Percentiles rank a stretch among this genome's conserved stretches.
Evolutionary conservation across 2,797 vertebrate species (phyloP).

Genomic region (Bradypodion pumilum): DNA sequence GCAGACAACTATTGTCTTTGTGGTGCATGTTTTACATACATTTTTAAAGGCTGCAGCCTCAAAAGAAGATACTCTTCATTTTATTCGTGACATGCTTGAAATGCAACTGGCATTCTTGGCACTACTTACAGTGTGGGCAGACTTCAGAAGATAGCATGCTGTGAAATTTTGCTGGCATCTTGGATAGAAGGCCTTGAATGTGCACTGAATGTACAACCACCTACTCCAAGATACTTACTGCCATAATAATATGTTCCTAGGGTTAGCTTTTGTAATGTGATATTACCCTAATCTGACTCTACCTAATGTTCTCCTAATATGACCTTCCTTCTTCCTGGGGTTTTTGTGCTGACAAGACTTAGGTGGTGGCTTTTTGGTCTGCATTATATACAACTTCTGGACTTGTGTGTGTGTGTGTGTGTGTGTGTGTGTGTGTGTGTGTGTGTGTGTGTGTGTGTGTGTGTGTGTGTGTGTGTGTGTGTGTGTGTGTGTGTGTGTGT

Average conservation of each 20-base stretch:
- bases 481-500: no score
- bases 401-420: no score
- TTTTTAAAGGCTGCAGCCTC: background rate
- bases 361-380: background rate
- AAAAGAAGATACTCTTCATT: background rate
- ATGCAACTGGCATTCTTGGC: background rate
- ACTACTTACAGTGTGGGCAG: background rate
- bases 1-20: background rate
- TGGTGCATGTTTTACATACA: background rate
- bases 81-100: background rate
- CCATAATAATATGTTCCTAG: background rate
- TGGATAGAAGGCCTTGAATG: background rate
- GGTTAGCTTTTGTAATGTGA: background rate
- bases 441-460: no score
- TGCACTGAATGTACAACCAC: background rate
- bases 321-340: slow-evolving; percentile 16
- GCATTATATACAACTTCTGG: background rate
- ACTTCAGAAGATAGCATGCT: background rate
- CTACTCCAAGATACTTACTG: background rate
- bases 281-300: background rate
- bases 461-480: no score
- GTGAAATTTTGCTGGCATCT: background rate
- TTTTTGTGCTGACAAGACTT: slow-evolving; percentile 9
- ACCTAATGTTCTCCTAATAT: background rate
- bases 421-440: no score